phyloP scores from a whole-genome alignment of 1,140 invertebrate genomes.

The Apocrypta bakeri region DNA sequence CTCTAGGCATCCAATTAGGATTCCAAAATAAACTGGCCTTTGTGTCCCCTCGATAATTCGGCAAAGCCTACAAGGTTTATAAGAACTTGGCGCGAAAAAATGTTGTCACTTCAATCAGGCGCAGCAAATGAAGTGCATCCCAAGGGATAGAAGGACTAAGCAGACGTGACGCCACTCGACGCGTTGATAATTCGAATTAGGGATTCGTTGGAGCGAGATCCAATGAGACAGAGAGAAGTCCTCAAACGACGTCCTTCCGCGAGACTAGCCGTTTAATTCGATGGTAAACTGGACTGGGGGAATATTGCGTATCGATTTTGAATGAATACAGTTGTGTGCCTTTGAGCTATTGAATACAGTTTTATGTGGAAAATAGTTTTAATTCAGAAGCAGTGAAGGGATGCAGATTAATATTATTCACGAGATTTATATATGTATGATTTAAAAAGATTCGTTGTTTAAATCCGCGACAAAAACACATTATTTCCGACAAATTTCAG shows the following conservation, averaged over 20 bases:
- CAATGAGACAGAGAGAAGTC: background rate
- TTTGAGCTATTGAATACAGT: background rate
- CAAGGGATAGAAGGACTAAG: background rate
- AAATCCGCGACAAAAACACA: too few relatives aligned
- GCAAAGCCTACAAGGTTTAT: background rate
- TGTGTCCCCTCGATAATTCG: background rate
- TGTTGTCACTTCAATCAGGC: background rate
- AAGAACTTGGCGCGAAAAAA: background rate
- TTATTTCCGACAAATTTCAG: too few relatives aligned
- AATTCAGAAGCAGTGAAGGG: too few relatives aligned
- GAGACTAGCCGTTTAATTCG: slow-evolving; percentile 23
- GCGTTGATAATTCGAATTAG: slow-evolving; percentile 23
- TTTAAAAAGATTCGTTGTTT: too few relatives aligned
- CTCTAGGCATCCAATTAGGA: background rate
- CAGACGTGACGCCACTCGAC: background rate
- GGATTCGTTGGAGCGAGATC: background rate
- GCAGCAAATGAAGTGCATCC: slow-evolving; percentile 1
- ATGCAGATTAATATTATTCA: too few relatives aligned
- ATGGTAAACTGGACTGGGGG: background rate
- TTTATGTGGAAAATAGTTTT: too few relatives aligned
- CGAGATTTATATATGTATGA: too few relatives aligned
- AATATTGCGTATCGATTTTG: background rate
- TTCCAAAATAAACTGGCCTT: background rate
- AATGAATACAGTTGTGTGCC: background rate
- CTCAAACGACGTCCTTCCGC: slow-evolving; percentile 2